These are phyloP conservation scores for Natator depressus DNA, from an alignment of 2,113 vertebrate species.

Conservation along the genomic window DNA sequence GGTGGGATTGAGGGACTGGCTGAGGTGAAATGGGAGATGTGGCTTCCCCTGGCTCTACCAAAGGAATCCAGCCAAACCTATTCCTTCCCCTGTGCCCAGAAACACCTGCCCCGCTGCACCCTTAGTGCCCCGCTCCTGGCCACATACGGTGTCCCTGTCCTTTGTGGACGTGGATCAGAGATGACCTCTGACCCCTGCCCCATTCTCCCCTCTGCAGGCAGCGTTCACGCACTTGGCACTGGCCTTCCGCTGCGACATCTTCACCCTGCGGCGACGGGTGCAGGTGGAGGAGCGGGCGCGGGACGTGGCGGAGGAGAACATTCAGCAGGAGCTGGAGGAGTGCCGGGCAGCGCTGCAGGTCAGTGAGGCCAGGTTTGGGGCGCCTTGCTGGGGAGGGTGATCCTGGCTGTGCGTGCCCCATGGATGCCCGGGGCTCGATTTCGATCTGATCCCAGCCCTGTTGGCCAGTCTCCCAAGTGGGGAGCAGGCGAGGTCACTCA, in stretches of 20 bases:
- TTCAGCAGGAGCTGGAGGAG: conserved; percentile 84
- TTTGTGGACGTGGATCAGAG: not conserved
- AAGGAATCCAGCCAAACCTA: no score
- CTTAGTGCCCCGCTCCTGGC: not conserved
- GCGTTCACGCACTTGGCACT: conserved; percentile 85
- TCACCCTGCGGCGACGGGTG: conserved; percentile 86
- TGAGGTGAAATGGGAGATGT: not conserved
- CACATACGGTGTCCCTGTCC: not conserved
- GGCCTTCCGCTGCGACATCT: conserved; percentile 85
- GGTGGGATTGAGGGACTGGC: not conserved
- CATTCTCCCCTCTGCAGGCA: conserved; percentile 39
- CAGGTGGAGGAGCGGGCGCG: conserved; percentile 85
- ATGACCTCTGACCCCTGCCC: not conserved
- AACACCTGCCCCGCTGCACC: no score
- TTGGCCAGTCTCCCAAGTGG: not conserved
- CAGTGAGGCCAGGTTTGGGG: not conserved
- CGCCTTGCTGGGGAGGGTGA: not conserved
- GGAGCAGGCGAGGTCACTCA: not conserved
- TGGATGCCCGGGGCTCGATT: not conserved
- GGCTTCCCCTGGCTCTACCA: not conserved
- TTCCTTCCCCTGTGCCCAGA: no score
- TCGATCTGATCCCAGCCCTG: not conserved
- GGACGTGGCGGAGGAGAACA: conserved; percentile 85
- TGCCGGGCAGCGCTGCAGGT: conserved; percentile 84
- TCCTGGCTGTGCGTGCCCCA: not conserved